These are phyloP conservation scores for Rachycentron canadum DNA, from an alignment of 2,797 vertebrate species.

Conservation along the genomic window DNA sequence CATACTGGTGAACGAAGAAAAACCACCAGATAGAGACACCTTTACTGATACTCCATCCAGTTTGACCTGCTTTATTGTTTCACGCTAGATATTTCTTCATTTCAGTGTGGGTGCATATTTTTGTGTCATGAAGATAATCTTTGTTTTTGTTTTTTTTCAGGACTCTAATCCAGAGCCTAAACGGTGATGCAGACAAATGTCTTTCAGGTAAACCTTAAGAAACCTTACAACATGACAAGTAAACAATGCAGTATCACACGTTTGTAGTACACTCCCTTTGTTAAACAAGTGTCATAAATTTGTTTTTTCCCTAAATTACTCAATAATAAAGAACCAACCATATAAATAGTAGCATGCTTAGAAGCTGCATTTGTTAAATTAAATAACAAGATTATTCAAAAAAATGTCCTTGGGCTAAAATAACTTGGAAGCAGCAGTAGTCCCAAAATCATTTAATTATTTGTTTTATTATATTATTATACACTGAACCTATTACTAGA, in stretches of 20 bases:
- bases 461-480: not conserved
- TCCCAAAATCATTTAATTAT: not conserved
- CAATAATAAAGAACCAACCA: too few relatives aligned
- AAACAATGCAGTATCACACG: not conserved
- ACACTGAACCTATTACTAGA: not conserved
- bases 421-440: not conserved
- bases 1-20: constrained; percentile 7
- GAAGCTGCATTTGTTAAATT: not conserved
- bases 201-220: constrained; percentile 79
- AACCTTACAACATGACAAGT: not conserved
- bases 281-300: not conserved
- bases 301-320: not conserved
- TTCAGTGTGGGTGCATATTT: constrained; percentile 9
- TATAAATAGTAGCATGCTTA: not conserved
- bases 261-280: not conserved
- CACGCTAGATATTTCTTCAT: not conserved
- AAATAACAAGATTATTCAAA: not conserved
- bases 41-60: constrained; percentile 26
- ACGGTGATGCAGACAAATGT: constrained; percentile 90
- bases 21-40: not conserved
- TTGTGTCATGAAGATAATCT: not conserved
- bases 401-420: not conserved
- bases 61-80: constrained; percentile 47
- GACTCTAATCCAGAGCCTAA: constrained; percentile 90
- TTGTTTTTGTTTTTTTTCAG: constrained; percentile 83